These are phyloP conservation scores for Geococcyx californianus DNA, from an alignment of 2,113 vertebrate genomes.

Conservation along the genomic window DNA sequence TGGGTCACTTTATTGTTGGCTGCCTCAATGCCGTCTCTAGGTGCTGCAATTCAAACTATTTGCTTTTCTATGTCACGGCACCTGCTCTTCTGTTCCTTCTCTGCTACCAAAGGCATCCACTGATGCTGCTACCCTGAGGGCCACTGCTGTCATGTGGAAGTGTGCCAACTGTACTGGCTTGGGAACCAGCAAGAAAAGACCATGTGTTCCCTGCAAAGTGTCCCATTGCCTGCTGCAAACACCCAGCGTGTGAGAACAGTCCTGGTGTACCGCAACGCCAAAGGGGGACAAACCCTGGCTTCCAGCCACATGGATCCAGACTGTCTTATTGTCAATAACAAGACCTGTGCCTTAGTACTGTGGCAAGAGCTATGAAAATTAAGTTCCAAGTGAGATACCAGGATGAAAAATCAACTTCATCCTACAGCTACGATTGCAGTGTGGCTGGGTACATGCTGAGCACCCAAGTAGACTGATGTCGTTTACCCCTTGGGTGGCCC, in stretches of 20 bases:
- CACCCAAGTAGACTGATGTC: rapidly evolving
- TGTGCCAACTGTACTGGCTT: background rate
- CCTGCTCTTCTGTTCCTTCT: background rate
- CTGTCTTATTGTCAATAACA: background rate
- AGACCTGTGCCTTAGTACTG: background rate
- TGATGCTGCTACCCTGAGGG: background rate
- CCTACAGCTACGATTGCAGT: background rate
- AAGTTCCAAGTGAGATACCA: background rate
- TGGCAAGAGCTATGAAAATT: background rate
- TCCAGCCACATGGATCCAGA: rapidly evolving
- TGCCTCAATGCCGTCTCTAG: background rate
- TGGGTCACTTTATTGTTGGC: background rate
- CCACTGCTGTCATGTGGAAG: background rate
- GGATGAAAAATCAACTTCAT: background rate
- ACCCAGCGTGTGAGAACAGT: background rate
- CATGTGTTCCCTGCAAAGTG: background rate
- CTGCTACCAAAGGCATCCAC: background rate
- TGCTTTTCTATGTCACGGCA: background rate
- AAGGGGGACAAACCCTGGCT: background rate
- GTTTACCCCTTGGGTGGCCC: background rate
- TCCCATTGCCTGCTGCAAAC: too few relatives aligned
- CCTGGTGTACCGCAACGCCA: background rate
- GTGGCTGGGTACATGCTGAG: background rate
- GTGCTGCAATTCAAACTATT: rapidly evolving
- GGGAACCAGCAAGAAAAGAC: background rate